A percentile compares a stretch with the other conserved stretches of the same genome.
phyloP scores from a whole-genome alignment of 2,888 invertebrate genomes.

The Campoletis raptor region DNA sequence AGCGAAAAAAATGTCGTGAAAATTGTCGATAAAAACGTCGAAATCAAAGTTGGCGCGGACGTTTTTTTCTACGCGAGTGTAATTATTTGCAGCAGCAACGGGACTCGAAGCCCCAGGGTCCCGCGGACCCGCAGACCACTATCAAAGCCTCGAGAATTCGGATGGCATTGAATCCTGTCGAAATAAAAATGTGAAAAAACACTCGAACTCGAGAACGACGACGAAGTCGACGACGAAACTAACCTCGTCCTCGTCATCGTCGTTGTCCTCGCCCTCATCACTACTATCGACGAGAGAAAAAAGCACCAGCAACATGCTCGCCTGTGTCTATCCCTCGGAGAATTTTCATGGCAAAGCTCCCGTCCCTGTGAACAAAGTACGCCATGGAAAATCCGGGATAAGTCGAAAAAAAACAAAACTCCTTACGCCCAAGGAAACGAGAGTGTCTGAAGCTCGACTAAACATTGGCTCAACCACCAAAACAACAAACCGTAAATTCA shows the following conservation, averaged over 20 bases:
- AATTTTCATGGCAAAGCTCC: constrained; percentile 78
- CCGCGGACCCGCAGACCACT: constrained; percentile 55
- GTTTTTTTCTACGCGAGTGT: constrained; percentile 41
- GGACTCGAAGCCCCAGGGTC: constrained; percentile 66
- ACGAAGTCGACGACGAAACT: constrained; percentile 35
- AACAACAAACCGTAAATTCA: constrained; percentile 54
- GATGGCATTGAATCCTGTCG: constrained; percentile 26
- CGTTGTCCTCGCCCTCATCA: constrained; percentile 40
- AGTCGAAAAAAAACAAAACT: constrained; percentile 78
- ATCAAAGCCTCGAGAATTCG: constrained; percentile 33
- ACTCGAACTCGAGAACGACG: constrained; percentile 35
- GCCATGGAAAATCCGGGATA: constrained; percentile 77
- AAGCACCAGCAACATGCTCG: constrained; percentile 76
- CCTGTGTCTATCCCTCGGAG: constrained; percentile 83
- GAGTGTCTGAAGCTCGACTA: constrained; percentile 2
- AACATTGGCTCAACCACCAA: constrained; percentile 33
- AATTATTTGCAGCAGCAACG: constrained; percentile 64
- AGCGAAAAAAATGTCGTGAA: background rate
- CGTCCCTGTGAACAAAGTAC: constrained; percentile 78
- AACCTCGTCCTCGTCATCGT: constrained; percentile 54
- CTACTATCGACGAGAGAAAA: background rate
- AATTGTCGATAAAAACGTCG: background rate
- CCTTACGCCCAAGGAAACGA: constrained; percentile 76
- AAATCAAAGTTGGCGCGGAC: background rate
- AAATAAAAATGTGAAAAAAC: constrained; percentile 64